phyloP scores from a whole-genome alignment of 2,888 invertebrate species.

The Drosophila mimica region DNA sequence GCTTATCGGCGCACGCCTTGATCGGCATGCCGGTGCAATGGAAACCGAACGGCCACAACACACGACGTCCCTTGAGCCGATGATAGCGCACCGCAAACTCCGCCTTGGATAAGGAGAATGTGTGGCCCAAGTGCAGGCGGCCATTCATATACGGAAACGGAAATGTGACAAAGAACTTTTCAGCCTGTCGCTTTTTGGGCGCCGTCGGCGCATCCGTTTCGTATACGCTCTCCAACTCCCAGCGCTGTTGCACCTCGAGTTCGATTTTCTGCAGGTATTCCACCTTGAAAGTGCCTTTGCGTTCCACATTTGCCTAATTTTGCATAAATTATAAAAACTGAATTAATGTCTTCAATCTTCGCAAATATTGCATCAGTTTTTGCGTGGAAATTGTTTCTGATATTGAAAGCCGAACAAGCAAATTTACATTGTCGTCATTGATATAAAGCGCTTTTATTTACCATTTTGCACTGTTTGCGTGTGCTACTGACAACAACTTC shows the following conservation, averaged over 20 bases:
- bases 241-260: constrained; percentile 92
- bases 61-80: constrained; percentile 95
- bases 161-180: constrained; percentile 97
- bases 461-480: constrained; percentile 35
- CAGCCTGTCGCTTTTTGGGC: constrained; percentile 87
- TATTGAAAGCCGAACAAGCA: background rate
- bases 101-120: constrained; percentile 98
- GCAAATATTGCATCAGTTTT: constrained; percentile 65
- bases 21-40: constrained; percentile 99
- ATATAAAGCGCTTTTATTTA: constrained; percentile 3
- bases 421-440: background rate
- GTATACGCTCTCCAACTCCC: constrained; percentile 92
- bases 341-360: constrained; percentile 2
- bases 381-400: background rate
- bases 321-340: constrained; percentile 8
- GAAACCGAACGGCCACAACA: constrained; percentile 98
- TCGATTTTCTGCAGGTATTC: constrained; percentile 96
- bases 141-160: constrained; percentile 99
- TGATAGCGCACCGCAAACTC: constrained; percentile 98
- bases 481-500: constrained; percentile 7
- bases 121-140: constrained; percentile 97
- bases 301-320: constrained; percentile 85
- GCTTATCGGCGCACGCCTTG: constrained; percentile 99
- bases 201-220: constrained; percentile 92
- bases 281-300: constrained; percentile 98